These are phyloP conservation scores for Pelobates cultripes DNA, from an alignment of 2,797 vertebrate species.

Conservation along the genomic window DNA sequence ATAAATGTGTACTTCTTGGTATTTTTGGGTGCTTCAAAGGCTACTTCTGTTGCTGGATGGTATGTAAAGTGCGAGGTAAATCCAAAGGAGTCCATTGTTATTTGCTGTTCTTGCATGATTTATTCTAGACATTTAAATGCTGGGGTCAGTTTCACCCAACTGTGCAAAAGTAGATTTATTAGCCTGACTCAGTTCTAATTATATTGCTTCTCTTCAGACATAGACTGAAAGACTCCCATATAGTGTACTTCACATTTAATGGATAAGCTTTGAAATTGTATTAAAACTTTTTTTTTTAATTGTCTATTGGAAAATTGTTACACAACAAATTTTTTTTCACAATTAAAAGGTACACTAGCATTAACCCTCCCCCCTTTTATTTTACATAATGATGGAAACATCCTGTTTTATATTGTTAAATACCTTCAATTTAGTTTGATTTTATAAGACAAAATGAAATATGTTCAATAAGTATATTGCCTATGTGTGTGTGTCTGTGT, in stretches of 20 bases:
- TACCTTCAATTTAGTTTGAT: no score
- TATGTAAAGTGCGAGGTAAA: slow-evolving; percentile 21
- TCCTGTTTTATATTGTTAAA: no score
- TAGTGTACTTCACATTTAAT: not conserved
- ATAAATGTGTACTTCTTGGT: slow-evolving; percentile 39
- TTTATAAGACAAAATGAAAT: no score
- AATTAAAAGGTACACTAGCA: no score
- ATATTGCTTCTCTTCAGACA: slow-evolving; percentile 40
- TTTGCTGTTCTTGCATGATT: slow-evolving; percentile 53
- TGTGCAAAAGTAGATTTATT: slow-evolving; percentile 56
- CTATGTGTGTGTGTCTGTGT: no score
- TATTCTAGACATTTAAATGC: slow-evolving; percentile 53
- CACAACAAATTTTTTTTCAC: no score
- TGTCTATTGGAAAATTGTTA: no score
- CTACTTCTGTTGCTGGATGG: slow-evolving; percentile 24
- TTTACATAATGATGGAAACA: no score
- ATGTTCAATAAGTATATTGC: no score
- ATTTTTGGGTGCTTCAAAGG: slow-evolving; percentile 36
- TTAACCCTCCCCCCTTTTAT: no score
- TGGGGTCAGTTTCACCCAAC: slow-evolving; percentile 52
- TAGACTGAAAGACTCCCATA: slow-evolving; percentile 15
- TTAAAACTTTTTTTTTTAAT: not conserved
- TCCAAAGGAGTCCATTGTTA: slow-evolving; percentile 39
- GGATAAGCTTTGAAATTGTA: not conserved
- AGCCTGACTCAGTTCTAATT: slow-evolving; percentile 54